Base-by-base conservation (phyloP, 2,797 vertebrate genomes). In the Hydrocynus forskahlii region DNA sequence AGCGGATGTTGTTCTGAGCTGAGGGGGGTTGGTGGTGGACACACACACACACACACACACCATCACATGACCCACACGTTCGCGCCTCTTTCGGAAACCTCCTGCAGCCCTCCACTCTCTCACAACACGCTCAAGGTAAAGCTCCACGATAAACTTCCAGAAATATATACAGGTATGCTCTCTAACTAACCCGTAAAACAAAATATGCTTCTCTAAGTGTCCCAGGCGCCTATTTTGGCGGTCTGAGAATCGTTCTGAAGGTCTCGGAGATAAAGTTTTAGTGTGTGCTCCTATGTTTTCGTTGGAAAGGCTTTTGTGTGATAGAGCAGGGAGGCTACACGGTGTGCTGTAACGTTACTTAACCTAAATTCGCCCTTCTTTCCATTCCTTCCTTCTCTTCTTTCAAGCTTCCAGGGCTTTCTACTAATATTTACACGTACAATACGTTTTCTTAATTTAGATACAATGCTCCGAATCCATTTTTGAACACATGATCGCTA, bases 41-140 rank as follows among this genome's bases (percentile, higher is more conserved):
- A 85, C 90, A 88, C 84, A 90, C 84, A 45, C 43, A 10, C 43
- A 45, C 43, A 45, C 43, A 45, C 43, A 45, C 43, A 8, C 10
- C 91, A 85, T 95, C 95, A 95, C 92, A 91, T 94, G 94, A 94
- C 89, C 66, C 87, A 86, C 84, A 88, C 90, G 91, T 97, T 97
- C 96, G 96, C 96, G 96, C 96, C 97, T 97, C 96, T 97, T 97
- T 96, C 85, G 89, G 89, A 92, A 94, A 93, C 82, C 78, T 85
- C 89, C 89, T 86, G 86, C 76, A 89, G 69, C 63, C 86, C 85
- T 83, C 68, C 87, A 88, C 90, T 88, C 89, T 90, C 89, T 90
- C 89, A 83, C 88, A 88, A 86, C 83, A 80, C 87, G 87, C 87
- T 88, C 45, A 35, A 94, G 91, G 90, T 92, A 93, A 88, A 12